phyloP scores from a whole-genome alignment of 2,888 invertebrate species.

The Bellardia bayeri region DNA sequence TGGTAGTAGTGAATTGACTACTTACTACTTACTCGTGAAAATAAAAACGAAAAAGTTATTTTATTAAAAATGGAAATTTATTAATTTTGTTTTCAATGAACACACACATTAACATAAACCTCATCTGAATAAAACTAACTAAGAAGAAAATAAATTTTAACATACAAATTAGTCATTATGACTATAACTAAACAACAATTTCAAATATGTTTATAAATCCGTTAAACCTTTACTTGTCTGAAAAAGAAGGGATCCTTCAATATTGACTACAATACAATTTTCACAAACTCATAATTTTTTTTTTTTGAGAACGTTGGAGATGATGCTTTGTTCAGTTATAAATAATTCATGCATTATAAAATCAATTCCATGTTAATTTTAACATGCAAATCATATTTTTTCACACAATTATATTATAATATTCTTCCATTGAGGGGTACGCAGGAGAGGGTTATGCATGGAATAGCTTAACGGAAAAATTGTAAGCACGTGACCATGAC shows the following conservation, averaged over 20 bases:
- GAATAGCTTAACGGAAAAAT: too few relatives aligned
- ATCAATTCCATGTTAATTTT: constrained; percentile 81
- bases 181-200: too few relatives aligned
- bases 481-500: too few relatives aligned
- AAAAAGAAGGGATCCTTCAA: neutral
- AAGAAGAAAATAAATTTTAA: neutral
- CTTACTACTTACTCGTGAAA: neutral
- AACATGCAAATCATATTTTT: constrained; percentile 79
- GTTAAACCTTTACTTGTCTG: neutral
- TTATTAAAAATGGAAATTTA: constrained; percentile 33
- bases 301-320: too few relatives aligned
- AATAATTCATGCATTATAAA: constrained; percentile 81
- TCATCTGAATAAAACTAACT: neutral
- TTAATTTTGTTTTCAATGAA: neutral
- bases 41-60: neutral
- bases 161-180: too few relatives aligned
- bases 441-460: too few relatives aligned
- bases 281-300: too few relatives aligned
- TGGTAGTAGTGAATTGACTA: neutral
- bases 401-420: neutral
- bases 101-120: too few relatives aligned
- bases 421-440: too few relatives aligned
- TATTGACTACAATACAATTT: neutral
- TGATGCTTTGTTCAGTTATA: constrained; percentile 59
- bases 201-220: too few relatives aligned